A percentile compares a stretch with the other conserved stretches of the same genome.
These are phyloP conservation scores for Hydropotes inermis DNA, from an alignment of 2,113 vertebrate genomes.

Conservation along the genomic window DNA sequence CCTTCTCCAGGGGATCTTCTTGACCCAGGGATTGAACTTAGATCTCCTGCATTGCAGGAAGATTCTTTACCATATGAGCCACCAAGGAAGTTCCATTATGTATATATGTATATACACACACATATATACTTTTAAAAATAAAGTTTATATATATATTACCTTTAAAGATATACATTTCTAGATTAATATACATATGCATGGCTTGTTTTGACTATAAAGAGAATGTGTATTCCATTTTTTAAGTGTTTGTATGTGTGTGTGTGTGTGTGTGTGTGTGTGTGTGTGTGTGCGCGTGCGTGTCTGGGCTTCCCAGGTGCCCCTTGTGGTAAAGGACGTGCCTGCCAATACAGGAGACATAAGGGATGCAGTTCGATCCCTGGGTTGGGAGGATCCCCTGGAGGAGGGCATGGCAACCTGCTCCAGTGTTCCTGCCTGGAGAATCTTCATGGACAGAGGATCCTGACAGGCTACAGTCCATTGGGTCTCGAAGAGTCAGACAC, in stretches of 20 bases:
- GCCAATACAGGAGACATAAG: background rate
- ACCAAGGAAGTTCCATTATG: background rate
- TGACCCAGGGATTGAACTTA: background rate
- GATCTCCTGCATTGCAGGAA: background rate
- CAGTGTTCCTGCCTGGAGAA: background rate
- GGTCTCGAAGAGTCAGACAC: background rate
- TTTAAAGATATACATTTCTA: background rate
- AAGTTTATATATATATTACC: background rate
- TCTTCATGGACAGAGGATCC: background rate
- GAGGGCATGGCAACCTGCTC: background rate
- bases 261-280: background rate
- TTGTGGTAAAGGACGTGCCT: background rate
- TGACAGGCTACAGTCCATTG: background rate
- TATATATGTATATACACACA: fast-evolving
- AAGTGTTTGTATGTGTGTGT: background rate
- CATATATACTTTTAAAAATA: background rate
- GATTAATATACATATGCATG: background rate
- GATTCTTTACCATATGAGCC: background rate
- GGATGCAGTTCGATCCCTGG: background rate
- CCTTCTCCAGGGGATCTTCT: background rate
- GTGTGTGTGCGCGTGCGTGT: background rate
- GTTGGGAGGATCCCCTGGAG: background rate
- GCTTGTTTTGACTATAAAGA: background rate
- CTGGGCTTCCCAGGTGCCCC: background rate
- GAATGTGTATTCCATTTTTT: background rate